Conservation (phyloP, 2,113 vertebrate genomes). For the Tamias sibiricus region DNA sequence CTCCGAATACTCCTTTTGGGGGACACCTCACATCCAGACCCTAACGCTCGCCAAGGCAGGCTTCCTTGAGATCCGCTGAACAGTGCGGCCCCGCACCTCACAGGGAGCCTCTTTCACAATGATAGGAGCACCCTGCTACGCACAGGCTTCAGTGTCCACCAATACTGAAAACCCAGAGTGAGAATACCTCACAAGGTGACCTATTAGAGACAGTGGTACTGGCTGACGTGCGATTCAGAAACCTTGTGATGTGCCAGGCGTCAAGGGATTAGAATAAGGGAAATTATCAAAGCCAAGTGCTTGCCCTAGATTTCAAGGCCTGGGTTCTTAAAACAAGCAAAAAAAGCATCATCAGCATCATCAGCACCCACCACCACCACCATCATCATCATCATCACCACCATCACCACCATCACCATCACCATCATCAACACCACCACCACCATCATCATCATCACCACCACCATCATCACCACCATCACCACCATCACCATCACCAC, state of each 20-base stretch:
- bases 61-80: not conserved
- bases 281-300: not conserved
- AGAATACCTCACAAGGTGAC: not conserved
- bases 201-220: not conserved
- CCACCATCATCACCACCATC: no score
- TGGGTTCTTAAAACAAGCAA: not conserved
- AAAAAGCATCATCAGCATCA: not conserved
- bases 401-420: no score
- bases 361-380: no score
- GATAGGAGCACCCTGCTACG: no score
- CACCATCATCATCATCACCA: no score
- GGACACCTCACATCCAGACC: no score
- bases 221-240: not conserved
- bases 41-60: not conserved
- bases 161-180: not conserved
- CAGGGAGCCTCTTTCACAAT: not conserved
- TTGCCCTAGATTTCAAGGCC: not conserved
- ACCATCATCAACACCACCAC: no score
- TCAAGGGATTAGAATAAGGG: accelerated
- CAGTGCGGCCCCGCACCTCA: accelerated
- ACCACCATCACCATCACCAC: no score
- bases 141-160: no score
- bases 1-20: no score
- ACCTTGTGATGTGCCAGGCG: not conserved
- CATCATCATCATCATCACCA: no score